phyloP scores from a whole-genome alignment of 1,140 invertebrate genomes.

The Varroa destructor region DNA sequence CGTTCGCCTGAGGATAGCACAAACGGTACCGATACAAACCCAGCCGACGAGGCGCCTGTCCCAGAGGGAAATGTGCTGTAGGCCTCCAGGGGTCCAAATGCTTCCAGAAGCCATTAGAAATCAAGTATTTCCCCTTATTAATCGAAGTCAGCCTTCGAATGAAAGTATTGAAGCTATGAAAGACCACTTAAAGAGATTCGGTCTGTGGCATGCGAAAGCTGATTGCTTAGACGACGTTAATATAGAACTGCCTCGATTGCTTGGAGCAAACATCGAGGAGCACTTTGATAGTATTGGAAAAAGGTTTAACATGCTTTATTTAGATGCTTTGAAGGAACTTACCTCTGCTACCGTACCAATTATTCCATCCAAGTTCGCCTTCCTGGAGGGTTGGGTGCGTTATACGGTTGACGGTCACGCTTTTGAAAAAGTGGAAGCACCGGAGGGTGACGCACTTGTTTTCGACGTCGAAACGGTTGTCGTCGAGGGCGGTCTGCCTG shows the following conservation, averaged over 20 bases:
- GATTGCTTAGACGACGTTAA: constrained; percentile 52
- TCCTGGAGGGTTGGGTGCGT: constrained; percentile 69
- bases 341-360: constrained; percentile 45
- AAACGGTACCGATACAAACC: too few species aligned
- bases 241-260: constrained; percentile 58
- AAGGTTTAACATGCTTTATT: constrained; percentile 58
- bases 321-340: constrained; percentile 49
- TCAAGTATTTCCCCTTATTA: constrained; percentile 53
- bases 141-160: constrained; percentile 35
- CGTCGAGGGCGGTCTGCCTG: constrained; percentile 64
- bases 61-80: background rate
- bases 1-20: too few species aligned
- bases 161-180: constrained; percentile 46
- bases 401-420: constrained; percentile 46
- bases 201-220: constrained; percentile 47
- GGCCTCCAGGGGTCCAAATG: constrained; percentile 61
- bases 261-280: constrained; percentile 63
- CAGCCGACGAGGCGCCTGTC: too few species aligned
- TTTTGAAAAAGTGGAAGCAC: constrained; percentile 39
- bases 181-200: constrained; percentile 52
- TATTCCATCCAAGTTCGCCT: constrained; percentile 54
- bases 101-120: constrained; percentile 58
- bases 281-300: constrained; percentile 73
- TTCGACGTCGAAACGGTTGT: constrained; percentile 94
- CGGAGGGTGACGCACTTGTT: constrained; percentile 61